Base-by-base conservation (phyloP, 2,797 vertebrate genomes). In the Microctenopoma steveboyesi region DNA sequence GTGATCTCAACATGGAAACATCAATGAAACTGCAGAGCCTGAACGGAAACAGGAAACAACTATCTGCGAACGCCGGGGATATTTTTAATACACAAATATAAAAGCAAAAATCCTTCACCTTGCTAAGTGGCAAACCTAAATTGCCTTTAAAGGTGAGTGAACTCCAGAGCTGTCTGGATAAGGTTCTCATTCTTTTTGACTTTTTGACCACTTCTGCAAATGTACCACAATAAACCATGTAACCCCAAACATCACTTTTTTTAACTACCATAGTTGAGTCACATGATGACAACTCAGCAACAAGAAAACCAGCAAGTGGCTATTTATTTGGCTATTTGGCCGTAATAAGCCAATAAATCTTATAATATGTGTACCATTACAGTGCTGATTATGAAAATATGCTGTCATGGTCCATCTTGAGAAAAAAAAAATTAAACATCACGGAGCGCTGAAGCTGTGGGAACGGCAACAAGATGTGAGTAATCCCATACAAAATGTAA, bases 401-500 rank as follows among this genome's bases (percentile, higher is more conserved):
- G 63, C 16, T 46, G 72, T 65, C 46, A 53, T 33, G 57, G 16
- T 33, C 30, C 50, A 28, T 48, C 30, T 13, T 45, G 22, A 52
- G 58, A 55, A 46, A n/a, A 62, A 37, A 52, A 61, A 58, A 46
- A n/a, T 68, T 28, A 12, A 64, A 67, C 52, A 35, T 60, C 65
- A 1, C 72, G 27, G 30, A 69, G 30, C 45, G 45, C 51, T 16
- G 4, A 13, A 25, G n/a, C 42, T 8, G 13, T 14, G 7, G 15
- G 49, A 73, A 39, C 9, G 22, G 42, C 46, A 70, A 78, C 18
- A 37, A 22, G 73, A 69, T 52, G 68, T 16, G 11, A 6, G 56
- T 11, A 35, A 77, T 62, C 58, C 72, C 52, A 40, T 61, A 72
- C 52, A 47, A 53, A 74, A 55, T 37, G 28, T 63, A 80, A 61